Evolutionary conservation across 2,113 vertebrate genomes (phyloP).

Genomic region (Oxyura jamaicensis): DNA sequence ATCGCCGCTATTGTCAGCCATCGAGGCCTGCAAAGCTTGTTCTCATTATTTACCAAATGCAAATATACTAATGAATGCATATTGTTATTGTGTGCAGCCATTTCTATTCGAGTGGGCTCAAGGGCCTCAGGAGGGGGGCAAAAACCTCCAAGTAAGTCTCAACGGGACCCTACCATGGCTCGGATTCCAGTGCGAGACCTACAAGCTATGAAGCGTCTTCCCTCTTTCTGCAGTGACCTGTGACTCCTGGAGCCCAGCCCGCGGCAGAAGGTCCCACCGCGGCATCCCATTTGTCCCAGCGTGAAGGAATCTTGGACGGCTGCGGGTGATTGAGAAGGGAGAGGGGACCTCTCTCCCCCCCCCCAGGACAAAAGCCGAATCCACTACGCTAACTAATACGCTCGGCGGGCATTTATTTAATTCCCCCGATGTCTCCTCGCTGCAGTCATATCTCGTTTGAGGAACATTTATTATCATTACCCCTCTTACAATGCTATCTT

Average conservation of each 20-base stretch:
- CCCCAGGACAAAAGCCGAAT: conserved; percentile 22
- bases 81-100: not conserved
- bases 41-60: not conserved
- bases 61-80: conserved; percentile 7
- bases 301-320: conserved; percentile 1
- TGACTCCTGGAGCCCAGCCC: not conserved
- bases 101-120: not conserved
- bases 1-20: not conserved
- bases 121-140: not conserved
- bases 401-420: conserved; percentile 43
- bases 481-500: conserved; percentile 39
- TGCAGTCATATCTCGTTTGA: not conserved
- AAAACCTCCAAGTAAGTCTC: not conserved
- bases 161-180: not conserved
- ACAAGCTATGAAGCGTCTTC: conserved; percentile 13
- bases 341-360: not conserved
- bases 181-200: not conserved
- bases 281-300: conserved; percentile 30
- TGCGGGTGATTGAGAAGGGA: conserved; percentile 15
- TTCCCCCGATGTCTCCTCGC: conserved; percentile 31
- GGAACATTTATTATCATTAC: conserved; percentile 55
- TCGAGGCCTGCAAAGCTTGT: not conserved
- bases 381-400: conserved; percentile 12
- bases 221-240: not conserved
- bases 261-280: not conserved